Evolutionary conservation across 2,888 invertebrate species (phyloP), one percentile per base, ranked within the genome.

Genomic region (Augiades crinisus): DNA sequence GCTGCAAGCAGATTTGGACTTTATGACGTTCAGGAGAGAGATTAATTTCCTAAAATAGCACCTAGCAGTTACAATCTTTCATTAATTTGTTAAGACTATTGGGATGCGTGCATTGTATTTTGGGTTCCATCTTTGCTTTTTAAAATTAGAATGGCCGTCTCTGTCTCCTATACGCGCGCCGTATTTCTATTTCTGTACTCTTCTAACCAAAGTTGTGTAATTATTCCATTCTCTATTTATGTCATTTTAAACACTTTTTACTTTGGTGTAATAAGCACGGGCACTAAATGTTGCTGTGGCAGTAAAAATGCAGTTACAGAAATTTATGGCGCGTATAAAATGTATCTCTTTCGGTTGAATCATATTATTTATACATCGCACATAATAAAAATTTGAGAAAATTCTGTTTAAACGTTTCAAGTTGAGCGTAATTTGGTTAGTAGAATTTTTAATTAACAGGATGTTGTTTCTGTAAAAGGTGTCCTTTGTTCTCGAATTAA

Each of bases 101-200:
- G 81, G 75, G 82, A 82, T 74, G 74, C 75, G 72, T 81, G 81
- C 78, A 85, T 83, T 81, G 83, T 86, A 77, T 82, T 87, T 88
- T 74, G 84, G 88, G 84, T 81, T 86, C 88, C 88, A 89, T 89
- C 88, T 89, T 89, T 88, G 79, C 84, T 87, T 88, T 88, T 88
- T 88, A 82, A 86, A 87, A 81, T 86, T 86, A 86, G 86, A 85
- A 81, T 79, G 64, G 69, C 59, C 75, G 64, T 72, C 56, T 63
- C 71, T 68, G 57, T 50, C 85, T 78, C 82, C 54, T 68, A 88
- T 77, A 58, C 55, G 43, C 66, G 59, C 58, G 40, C 55, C 31
- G 49, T 19, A 10, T 13, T 34, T 45, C 44, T 34, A 45, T 10
- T 21, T 22, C 22, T 34, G 45, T 62, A 64, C 62, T 54, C 66